These are phyloP conservation scores for Teleopsis dalmanni DNA, from an alignment of 1,140 invertebrate species.

Conservation along the genomic window DNA sequence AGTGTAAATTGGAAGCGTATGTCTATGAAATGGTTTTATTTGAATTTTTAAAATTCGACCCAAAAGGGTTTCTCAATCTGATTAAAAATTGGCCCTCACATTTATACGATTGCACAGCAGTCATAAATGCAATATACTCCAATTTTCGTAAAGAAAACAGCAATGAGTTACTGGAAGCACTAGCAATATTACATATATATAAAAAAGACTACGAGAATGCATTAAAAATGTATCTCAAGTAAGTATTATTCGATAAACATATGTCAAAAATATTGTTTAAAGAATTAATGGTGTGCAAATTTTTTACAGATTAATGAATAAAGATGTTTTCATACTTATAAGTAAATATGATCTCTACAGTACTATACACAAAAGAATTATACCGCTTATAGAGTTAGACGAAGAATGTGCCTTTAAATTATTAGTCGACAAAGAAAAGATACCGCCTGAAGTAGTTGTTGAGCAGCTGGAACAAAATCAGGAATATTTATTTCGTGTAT, in stretches of 20 bases:
- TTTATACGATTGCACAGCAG: conserved; percentile 78
- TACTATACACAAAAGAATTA: conserved; percentile 78
- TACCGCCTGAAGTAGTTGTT: conserved; percentile 76
- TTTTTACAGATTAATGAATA: conserved; percentile 62
- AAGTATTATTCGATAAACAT: conserved; percentile 28
- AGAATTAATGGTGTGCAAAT: conserved; percentile 9
- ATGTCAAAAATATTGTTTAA: not conserved
- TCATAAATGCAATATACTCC: conserved; percentile 79
- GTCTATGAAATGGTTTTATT: conserved; percentile 95
- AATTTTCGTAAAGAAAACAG: conserved; percentile 64
- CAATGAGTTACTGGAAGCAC: conserved; percentile 70
- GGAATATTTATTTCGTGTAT: conserved; percentile 55
- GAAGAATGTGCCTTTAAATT: conserved; percentile 73
- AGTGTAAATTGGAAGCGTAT: conserved; percentile 66
- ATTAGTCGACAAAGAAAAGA: conserved; percentile 71
- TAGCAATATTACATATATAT: conserved; percentile 87
- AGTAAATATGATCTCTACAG: conserved; percentile 72
- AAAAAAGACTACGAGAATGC: conserved; percentile 89
- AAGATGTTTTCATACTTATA: conserved; percentile 84
- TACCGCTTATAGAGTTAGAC: conserved; percentile 86
- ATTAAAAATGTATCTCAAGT: conserved; percentile 84
- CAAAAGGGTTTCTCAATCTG: conserved; percentile 72
- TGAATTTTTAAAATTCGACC: conserved; percentile 84
- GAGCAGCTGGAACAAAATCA: conserved; percentile 70
- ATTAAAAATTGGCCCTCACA: conserved; percentile 80